Evolutionary conservation across 1,140 invertebrate genomes (phyloP), one percentile per base, ranked within the genome.

Genomic region (Vollenhovia emeryi): DNA sequence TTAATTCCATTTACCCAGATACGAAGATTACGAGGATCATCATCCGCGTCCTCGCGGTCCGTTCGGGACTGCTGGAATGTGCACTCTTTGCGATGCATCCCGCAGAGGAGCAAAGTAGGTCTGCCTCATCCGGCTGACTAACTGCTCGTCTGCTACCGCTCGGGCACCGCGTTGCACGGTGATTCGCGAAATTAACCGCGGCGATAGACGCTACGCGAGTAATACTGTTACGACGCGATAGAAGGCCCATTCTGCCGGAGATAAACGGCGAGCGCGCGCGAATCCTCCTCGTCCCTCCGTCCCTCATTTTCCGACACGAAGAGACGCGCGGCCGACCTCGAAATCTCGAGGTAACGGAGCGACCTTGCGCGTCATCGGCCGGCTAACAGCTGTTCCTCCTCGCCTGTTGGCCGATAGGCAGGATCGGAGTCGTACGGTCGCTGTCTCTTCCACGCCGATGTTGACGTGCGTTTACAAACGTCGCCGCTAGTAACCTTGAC

Each of bases 271-370:
- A 13, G 75, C 33, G 55, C 33, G 55, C 52, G n/a, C 30, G 45
- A 40, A 52, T 43, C 57, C 11, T 21, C 57, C 71, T 75, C 62
- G 36, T 74, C 69, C 64, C 69, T 33, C 43, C n/a, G n/a, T 30
- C 36, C 15, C 13, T 21, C 18, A 21, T 48, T 89, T 87, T 90
- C 76, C 79, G 36, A 68, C 82, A 69, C 86, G 86, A 78, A 50
- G 18, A 69, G 88, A 90, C 88, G 89, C 88, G 84, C 64, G 88
- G 57, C 27, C 88, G 89, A 88, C 89, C 89, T 90, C 89, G 86
- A 90, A 90, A 90, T 90, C 88, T 82, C 86, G 86, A 88, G 89
- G 88, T 90, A 90, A 90, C 89, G 89, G 88, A 88, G 84, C 86
- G 89, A 90, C 89, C 89, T 90, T 90, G 89, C 86, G 76, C 83